A percentile compares a stretch with the other conserved stretches of the same genome.
These are phyloP conservation scores for Lepidurus apus DNA, from an alignment of 1,140 invertebrate genomes.

Conservation along the genomic window DNA sequence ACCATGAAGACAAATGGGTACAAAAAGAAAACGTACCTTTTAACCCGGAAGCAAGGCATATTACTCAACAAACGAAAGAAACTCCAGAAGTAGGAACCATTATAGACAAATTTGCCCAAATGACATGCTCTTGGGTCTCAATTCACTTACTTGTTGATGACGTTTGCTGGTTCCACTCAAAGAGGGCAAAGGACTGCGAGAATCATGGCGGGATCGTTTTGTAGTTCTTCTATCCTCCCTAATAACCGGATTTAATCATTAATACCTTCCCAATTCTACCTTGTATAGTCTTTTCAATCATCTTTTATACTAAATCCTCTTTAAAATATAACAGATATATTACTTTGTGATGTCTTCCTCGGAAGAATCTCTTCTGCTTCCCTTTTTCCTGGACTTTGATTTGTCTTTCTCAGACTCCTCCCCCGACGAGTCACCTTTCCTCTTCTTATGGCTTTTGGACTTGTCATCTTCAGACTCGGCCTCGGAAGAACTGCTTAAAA, in stretches of 20 bases:
- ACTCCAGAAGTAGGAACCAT: neutral
- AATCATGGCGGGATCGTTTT: neutral
- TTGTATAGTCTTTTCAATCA: too few species aligned
- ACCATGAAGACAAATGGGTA: neutral
- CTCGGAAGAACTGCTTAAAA: slow-evolving; percentile 31
- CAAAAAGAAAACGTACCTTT: neutral
- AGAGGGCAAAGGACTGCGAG: neutral
- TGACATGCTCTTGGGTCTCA: neutral
- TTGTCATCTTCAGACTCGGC: slow-evolving; percentile 39
- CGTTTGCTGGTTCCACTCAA: neutral
- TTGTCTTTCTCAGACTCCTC: neutral
- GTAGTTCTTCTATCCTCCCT: slow-evolving; percentile 2
- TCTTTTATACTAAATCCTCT: too few species aligned
- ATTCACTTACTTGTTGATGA: neutral
- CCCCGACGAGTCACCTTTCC: slow-evolving; percentile 36
- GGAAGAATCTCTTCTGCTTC: neutral
- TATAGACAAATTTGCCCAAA: neutral
- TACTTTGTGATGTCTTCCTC: neutral
- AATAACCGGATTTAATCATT: neutral
- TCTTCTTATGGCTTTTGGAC: slow-evolving; percentile 41
- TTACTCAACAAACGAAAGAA: neutral
- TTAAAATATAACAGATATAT: neutral
- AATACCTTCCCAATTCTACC: neutral
- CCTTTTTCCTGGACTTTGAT: neutral
- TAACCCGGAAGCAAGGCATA: slow-evolving; percentile 17